phyloP scores from a whole-genome alignment of 2,797 vertebrate species.

The Mus caroli region DNA sequence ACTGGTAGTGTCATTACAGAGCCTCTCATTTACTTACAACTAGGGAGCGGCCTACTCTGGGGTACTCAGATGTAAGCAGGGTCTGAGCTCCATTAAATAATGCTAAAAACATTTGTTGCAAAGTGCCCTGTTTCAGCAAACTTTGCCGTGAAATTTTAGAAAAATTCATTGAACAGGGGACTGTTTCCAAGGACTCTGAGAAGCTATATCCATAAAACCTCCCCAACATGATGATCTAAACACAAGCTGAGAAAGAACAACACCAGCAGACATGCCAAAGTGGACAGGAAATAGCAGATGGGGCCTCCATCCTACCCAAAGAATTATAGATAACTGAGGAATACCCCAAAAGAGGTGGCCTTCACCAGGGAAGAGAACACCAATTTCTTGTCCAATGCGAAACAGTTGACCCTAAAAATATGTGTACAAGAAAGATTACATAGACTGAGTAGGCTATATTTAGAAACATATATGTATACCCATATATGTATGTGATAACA shows the following conservation, averaged over 20 bases:
- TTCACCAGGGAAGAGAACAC: neutral
- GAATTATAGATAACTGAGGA: neutral
- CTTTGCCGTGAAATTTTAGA: slow-evolving; percentile 27
- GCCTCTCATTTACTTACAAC: neutral
- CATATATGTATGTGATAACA: neutral
- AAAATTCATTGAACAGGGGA: neutral
- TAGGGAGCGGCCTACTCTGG: neutral
- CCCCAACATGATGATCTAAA: neutral
- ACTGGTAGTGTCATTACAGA: neutral
- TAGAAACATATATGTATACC: neutral
- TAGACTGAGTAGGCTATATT: neutral
- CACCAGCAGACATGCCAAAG: neutral
- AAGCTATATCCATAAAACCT: neutral
- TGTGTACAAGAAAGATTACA: too few species aligned
- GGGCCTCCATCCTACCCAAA: neutral
- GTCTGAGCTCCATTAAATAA: neutral
- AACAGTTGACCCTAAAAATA: neutral
- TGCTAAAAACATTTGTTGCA: neutral
- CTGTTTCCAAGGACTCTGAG: neutral
- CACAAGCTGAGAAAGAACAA: neutral
- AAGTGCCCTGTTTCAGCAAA: neutral
- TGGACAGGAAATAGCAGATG: too few species aligned
- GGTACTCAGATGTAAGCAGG: fast-evolving
- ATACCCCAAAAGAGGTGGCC: neutral
- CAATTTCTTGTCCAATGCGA: neutral